A percentile compares a stretch with the other conserved stretches of the same genome.
Conservation (phyloP, 2,888 invertebrate species). For the Emmelina monodactyla region DNA sequence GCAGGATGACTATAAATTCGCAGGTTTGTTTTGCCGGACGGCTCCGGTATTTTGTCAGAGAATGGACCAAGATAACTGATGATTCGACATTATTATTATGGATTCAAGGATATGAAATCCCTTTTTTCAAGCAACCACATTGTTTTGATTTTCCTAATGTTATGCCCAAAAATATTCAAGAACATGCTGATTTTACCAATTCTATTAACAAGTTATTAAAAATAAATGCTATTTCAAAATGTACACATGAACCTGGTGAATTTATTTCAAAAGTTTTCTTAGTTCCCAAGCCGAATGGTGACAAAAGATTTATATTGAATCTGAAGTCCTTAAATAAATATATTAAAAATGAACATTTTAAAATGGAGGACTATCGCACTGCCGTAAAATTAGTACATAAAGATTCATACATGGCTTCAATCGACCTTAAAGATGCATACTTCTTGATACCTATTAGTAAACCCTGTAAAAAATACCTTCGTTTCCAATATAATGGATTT, state of each 20-base stretch:
- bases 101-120: constrained; percentile 10
- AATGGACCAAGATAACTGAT: constrained; percentile 4
- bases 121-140: neutral
- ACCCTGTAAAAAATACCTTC: constrained; percentile 12
- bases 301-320: constrained; percentile 13
- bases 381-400: constrained; percentile 9
- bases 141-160: neutral
- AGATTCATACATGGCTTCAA: constrained; percentile 9
- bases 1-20: neutral
- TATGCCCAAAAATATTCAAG: constrained; percentile 1
- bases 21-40: constrained; percentile 8
- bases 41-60: constrained; percentile 3
- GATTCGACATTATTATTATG: constrained; percentile 6
- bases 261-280: constrained; percentile 11
- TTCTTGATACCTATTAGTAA: constrained; percentile 10
- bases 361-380: constrained; percentile 15
- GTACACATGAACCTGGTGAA: constrained; percentile 1
- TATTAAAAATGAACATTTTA: constrained; percentile 12
- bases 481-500: constrained; percentile 8
- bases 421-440: constrained; percentile 14
- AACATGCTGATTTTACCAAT: neutral
- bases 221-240: constrained; percentile 6
- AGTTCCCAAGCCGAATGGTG: constrained; percentile 12
- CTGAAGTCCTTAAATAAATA: constrained; percentile 14
- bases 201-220: constrained; percentile 4